phyloP scores from a whole-genome alignment of 2,888 invertebrate genomes.

The Thysanoteuthis rhombus region DNA sequence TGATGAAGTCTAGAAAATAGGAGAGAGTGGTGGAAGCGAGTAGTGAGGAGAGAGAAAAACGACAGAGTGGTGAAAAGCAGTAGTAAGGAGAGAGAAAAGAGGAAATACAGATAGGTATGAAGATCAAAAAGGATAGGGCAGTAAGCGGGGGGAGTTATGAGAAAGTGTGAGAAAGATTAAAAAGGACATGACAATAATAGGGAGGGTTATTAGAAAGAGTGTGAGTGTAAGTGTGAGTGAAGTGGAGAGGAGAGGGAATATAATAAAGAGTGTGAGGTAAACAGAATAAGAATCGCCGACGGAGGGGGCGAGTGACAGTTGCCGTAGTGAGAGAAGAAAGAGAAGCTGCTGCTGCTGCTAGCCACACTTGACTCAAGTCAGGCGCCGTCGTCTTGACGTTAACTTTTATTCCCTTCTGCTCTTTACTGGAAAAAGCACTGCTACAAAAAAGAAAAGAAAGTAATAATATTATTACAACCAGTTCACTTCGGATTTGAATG shows the following conservation, averaged over 20 bases:
- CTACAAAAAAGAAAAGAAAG: background rate
- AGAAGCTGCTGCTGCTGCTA: constrained; percentile 12
- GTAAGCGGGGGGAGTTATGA: background rate
- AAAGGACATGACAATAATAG: background rate
- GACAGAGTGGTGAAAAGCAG: background rate
- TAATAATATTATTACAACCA: background rate
- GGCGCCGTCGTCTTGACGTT: constrained; percentile 12
- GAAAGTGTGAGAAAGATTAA: too few relatives aligned
- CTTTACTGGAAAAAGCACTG: background rate
- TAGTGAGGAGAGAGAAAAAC: background rate
- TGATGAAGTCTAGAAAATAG: background rate
- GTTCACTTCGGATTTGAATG: constrained; percentile 12
- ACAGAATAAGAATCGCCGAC: background rate
- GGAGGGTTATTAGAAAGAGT: background rate
- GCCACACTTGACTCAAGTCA: constrained; percentile 12
- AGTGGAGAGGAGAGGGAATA: background rate
- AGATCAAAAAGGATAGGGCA: background rate
- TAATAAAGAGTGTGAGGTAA: background rate
- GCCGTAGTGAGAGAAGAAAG: background rate
- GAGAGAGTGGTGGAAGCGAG: background rate
- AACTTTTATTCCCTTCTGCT: constrained; percentile 12
- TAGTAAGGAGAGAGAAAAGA: background rate
- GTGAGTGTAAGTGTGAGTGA: background rate
- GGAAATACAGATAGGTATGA: background rate
- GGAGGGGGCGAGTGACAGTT: background rate